Conservation (phyloP, 35 echinoderm and acorn worm species). For the Holothuria glaberrima region DNA sequence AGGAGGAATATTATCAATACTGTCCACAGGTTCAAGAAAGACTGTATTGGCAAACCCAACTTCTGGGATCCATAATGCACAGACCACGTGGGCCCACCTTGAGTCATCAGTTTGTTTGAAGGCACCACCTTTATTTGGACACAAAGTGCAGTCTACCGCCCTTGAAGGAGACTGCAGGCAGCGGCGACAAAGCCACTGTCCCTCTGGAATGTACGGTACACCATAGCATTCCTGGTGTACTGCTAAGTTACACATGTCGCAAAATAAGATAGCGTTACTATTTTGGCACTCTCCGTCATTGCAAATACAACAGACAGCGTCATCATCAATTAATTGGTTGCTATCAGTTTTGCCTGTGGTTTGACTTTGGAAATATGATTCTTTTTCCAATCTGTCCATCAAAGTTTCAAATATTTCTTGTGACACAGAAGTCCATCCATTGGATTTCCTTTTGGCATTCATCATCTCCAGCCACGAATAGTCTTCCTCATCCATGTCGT, state of each 20-base stretch:
- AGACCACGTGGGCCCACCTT: conserved; percentile 97
- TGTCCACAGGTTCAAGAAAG: conserved; percentile 98
- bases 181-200: conserved; percentile 96
- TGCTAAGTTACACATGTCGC: conserved; percentile 99
- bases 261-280: conserved; percentile 98
- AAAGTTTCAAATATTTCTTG: conserved; percentile 97
- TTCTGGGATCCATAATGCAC: conserved; percentile 98
- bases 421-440: conserved; percentile 55
- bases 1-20: conserved; percentile 93
- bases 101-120: conserved; percentile 99
- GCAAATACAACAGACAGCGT: conserved; percentile 99
- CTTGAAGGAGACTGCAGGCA: conserved; percentile 97
- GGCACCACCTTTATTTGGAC: conserved; percentile 98
- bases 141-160: conserved; percentile 97
- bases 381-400: conserved; percentile 98
- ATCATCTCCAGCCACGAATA: conserved; percentile 97
- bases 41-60: conserved; percentile 99
- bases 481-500: conserved; percentile 99
- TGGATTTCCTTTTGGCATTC: conserved; percentile 83
- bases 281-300: conserved; percentile 98
- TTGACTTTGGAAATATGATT: conserved; percentile 97
- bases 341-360: conserved; percentile 84
- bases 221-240: conserved; percentile 99
- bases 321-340: conserved; percentile 96
- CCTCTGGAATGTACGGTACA: conserved; percentile 99